Evolutionary conservation across 2,797 vertebrate species (phyloP).

Genomic region (Lepilemur ruficaudatus): DNA sequence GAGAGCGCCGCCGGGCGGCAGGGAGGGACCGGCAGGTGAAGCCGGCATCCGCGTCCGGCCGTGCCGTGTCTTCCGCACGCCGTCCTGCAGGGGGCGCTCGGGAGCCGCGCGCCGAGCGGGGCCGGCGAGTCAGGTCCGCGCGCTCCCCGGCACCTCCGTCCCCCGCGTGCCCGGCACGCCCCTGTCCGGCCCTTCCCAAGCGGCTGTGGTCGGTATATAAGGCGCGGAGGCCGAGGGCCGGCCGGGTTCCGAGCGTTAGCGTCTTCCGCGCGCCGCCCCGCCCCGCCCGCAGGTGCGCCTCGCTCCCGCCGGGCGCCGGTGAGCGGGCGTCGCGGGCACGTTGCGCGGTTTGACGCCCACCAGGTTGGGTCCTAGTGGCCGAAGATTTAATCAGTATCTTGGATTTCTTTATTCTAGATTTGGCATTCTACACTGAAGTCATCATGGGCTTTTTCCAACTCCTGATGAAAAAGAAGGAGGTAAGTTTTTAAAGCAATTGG

Average conservation of each 20-base stretch:
- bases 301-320: background rate
- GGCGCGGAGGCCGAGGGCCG: background rate
- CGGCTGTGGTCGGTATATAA: background rate
- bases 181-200: background rate
- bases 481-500: slow-evolving; percentile 74
- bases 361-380: background rate
- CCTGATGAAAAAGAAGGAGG: slow-evolving; percentile 89
- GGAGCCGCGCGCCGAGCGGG: fast-evolving
- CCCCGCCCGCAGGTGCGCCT: background rate
- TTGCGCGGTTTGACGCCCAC: background rate
- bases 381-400: background rate
- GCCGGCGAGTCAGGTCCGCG: background rate
- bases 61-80: too few relatives aligned
- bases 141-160: background rate
- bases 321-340: too few relatives aligned
- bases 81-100: background rate
- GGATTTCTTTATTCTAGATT: background rate
- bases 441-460: slow-evolving; percentile 82
- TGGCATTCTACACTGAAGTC: slow-evolving; percentile 10
- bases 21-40: background rate
- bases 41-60: background rate
- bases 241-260: background rate
- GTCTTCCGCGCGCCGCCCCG: background rate
- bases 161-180: background rate
- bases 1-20: fast-evolving